Conservation (phyloP, 1,140 invertebrate genomes). For the Leptinotarsa lineolata region DNA sequence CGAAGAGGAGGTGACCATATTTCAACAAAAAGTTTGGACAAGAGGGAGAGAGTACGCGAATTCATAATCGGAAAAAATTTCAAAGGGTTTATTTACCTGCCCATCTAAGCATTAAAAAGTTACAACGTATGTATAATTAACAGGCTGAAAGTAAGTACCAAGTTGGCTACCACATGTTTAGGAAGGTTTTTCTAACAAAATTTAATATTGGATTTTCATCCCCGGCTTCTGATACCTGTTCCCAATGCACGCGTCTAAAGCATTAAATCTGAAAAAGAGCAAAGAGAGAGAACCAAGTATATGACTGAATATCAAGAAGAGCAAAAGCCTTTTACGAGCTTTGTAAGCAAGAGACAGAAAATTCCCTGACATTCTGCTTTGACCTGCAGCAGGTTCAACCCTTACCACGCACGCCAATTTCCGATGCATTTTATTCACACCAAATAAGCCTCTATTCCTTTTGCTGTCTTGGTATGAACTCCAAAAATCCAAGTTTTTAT, state of each 20-base stretch:
- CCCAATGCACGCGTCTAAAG: too few species aligned
- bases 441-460: constrained; percentile 32
- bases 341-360: constrained; percentile 32
- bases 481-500: constrained; percentile 11
- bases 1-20: constrained; percentile 27
- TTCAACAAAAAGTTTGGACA: constrained; percentile 30
- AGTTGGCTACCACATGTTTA: constrained; percentile 32
- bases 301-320: too few species aligned
- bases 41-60: constrained; percentile 28
- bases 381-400: constrained; percentile 45
- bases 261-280: too few species aligned
- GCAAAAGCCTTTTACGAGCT: constrained; percentile 15
- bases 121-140: constrained; percentile 30
- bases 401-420: constrained; percentile 37
- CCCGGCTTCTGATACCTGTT: too few species aligned
- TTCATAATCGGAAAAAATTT: constrained; percentile 28
- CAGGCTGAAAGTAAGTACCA: constrained; percentile 18
- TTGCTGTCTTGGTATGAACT: constrained; percentile 28
- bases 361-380: constrained; percentile 37
- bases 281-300: too few species aligned
- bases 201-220: too few species aligned
- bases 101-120: constrained; percentile 21
- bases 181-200: constrained; percentile 30
- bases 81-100: constrained; percentile 30
- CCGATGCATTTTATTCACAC: constrained; percentile 39